Percentiles rank a stretch among this genome's conserved stretches.
These are phyloP conservation scores for Alcedo quadribrachys DNA, from an alignment of 2,797 vertebrate genomes.

Conservation along the genomic window DNA sequence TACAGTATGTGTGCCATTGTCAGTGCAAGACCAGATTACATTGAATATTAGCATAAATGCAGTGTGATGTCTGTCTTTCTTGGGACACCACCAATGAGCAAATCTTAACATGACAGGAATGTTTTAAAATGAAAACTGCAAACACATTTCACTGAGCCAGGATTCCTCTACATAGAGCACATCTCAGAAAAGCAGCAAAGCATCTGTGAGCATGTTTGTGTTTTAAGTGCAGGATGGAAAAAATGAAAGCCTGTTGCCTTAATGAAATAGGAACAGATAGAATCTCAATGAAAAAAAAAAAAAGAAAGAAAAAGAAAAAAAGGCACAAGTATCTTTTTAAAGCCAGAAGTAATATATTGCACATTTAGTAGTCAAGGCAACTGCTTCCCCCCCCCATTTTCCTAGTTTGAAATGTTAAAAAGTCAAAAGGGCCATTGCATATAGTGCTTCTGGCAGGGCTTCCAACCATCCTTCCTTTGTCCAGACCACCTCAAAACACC, in stretches of 20 bases:
- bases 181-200: slow-evolving; percentile 44
- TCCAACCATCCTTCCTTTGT: slow-evolving; percentile 59
- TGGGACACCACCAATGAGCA: slow-evolving; percentile 49
- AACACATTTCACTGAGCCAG: slow-evolving; percentile 43
- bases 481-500: slow-evolving; percentile 66
- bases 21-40: slow-evolving; percentile 54
- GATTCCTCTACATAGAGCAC: background rate
- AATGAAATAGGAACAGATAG: slow-evolving; percentile 39
- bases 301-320: background rate
- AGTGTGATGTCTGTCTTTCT: slow-evolving; percentile 48
- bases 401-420: slow-evolving; percentile 56
- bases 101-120: slow-evolving; percentile 60
- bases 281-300: background rate
- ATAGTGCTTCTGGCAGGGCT: slow-evolving; percentile 55
- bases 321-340: background rate
- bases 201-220: slow-evolving; percentile 32
- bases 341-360: background rate
- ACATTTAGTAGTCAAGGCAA: background rate
- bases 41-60: background rate
- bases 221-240: slow-evolving; percentile 40
- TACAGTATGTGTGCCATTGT: background rate
- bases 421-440: slow-evolving; percentile 20
- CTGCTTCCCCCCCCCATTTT: slow-evolving; percentile 12
- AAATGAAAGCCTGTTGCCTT: slow-evolving; percentile 17
- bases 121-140: slow-evolving; percentile 65